Conservation (phyloP, 2,113 vertebrate species). For the Mesoclemmys tuberculata region DNA sequence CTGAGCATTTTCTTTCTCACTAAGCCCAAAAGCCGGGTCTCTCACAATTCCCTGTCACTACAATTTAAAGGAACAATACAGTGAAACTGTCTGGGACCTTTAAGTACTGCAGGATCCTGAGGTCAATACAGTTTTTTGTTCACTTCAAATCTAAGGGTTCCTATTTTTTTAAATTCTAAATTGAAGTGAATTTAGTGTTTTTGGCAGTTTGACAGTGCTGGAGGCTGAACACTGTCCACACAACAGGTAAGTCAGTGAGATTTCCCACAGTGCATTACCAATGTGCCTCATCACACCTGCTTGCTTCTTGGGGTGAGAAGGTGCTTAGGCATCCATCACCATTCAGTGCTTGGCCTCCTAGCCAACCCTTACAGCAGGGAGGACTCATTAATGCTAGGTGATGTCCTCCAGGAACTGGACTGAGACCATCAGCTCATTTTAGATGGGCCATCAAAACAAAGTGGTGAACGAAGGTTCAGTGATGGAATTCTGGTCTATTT, state of each 20-base stretch:
- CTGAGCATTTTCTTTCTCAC: not conserved
- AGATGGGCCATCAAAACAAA: not conserved
- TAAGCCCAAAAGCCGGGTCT: not conserved
- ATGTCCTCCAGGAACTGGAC: not conserved
- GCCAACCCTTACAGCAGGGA: not conserved
- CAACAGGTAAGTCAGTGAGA: not conserved
- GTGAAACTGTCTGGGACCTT: not conserved
- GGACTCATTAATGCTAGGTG: not conserved
- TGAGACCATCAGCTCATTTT: not conserved
- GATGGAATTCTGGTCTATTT: not conserved
- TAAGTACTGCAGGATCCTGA: not conserved
- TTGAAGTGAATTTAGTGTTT: not conserved
- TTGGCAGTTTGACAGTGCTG: not conserved
- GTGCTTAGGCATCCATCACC: fast-evolving
- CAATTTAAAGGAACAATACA: not conserved
- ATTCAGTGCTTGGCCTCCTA: not conserved
- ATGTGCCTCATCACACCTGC: not conserved
- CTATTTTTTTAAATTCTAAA: not conserved
- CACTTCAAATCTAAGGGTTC: not conserved
- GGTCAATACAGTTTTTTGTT: not conserved
- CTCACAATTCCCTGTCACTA: not conserved
- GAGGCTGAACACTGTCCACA: not conserved
- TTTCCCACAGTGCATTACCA: not conserved
- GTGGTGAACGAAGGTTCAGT: fast-evolving
- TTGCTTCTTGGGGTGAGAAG: not conserved